These are phyloP conservation scores for Euura lappo DNA, from an alignment of 1,140 invertebrate genomes.

Conservation along the genomic window DNA sequence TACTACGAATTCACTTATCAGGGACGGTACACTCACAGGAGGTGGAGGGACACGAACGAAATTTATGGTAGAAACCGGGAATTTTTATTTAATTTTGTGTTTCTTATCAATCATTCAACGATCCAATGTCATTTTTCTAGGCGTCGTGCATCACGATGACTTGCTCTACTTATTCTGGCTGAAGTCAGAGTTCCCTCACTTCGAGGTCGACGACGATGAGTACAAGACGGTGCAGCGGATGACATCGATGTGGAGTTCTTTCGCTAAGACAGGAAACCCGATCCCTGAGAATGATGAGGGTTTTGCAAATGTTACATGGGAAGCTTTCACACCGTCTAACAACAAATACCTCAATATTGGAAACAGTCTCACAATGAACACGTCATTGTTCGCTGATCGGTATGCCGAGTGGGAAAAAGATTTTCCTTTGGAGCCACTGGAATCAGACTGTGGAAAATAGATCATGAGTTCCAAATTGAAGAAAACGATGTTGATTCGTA, in stretches of 20 bases:
- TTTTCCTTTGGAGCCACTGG: constrained; percentile 49
- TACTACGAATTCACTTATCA: constrained; percentile 65
- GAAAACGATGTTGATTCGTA: too few species aligned
- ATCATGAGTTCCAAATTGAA: too few species aligned
- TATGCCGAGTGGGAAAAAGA: constrained; percentile 65
- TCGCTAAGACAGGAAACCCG: constrained; percentile 49
- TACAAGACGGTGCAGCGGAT: constrained; percentile 42
- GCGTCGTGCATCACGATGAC: constrained; percentile 68
- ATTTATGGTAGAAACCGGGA: constrained; percentile 49
- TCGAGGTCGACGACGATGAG: constrained; percentile 40
- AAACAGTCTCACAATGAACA: constrained; percentile 51
- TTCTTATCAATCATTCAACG: not conserved
- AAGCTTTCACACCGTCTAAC: constrained; percentile 56
- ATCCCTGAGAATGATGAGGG: constrained; percentile 30
- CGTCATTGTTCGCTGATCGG: constrained; percentile 60
- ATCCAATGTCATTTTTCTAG: constrained; percentile 39
- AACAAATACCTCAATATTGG: constrained; percentile 65
- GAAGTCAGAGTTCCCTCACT: constrained; percentile 46
- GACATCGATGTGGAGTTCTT: constrained; percentile 50
- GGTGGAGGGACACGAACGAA: constrained; percentile 54
- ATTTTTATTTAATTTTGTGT: not conserved
- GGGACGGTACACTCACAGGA: constrained; percentile 61
- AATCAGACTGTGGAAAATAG: too few species aligned
- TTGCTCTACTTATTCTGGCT: constrained; percentile 68
- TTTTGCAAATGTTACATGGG: constrained; percentile 60